Percentiles rank a stretch among this genome's conserved stretches.
phyloP scores from a whole-genome alignment of 2,113 vertebrate species.

The Drymodes brunneopygia region DNA sequence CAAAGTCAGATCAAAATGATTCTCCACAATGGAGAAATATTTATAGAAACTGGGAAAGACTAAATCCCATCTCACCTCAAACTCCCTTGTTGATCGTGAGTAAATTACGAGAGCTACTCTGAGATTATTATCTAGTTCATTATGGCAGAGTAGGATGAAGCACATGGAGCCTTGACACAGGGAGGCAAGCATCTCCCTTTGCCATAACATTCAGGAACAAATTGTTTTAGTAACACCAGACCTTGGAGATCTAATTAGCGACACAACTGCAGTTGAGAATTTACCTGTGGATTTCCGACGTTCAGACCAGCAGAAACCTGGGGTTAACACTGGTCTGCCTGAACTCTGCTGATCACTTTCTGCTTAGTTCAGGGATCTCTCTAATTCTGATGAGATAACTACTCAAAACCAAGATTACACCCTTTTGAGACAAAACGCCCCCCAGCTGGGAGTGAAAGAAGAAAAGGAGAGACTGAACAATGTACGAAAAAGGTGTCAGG shows the following conservation, averaged over 20 bases:
- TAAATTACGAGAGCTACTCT: not conserved
- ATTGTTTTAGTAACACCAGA: not conserved
- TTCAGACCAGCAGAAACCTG: not conserved
- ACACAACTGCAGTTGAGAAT: not conserved
- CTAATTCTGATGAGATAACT: not conserved
- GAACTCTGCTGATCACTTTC: not conserved
- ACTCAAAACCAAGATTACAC: not conserved
- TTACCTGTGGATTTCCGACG: not conserved
- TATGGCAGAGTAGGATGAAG: not conserved
- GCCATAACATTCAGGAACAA: slow-evolving; percentile 1
- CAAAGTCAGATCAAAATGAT: slow-evolving; percentile 37
- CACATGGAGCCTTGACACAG: not conserved
- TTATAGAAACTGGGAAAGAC: slow-evolving; percentile 43
- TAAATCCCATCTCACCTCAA: not conserved
- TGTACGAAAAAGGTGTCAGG: not conserved
- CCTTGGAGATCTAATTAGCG: not conserved
- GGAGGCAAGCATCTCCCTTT: not conserved
- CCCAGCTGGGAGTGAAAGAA: not conserved
- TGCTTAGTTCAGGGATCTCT: not conserved
- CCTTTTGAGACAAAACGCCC: not conserved
- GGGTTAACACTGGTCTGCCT: not conserved
- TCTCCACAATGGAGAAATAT: not conserved
- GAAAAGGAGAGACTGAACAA: not conserved
- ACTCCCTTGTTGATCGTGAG: not conserved
- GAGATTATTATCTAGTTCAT: slow-evolving; percentile 3